phyloP scores from a whole-genome alignment of 2,888 invertebrate genomes.

The Metopia argyrocephala region DNA sequence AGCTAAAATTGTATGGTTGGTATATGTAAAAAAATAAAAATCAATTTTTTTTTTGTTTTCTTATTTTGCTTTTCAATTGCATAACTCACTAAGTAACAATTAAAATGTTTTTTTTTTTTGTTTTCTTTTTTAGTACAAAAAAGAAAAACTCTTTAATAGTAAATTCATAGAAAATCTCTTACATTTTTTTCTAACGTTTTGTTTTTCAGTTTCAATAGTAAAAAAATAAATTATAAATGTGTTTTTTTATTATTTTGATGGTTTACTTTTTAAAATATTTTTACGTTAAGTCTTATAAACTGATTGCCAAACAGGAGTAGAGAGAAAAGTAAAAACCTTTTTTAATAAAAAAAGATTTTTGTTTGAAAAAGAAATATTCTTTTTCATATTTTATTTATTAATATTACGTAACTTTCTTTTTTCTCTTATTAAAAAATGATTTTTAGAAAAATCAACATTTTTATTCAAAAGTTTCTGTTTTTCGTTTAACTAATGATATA shows the following conservation, averaged over 20 bases:
- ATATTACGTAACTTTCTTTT: neutral
- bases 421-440: constrained; percentile 37
- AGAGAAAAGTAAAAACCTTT: constrained; percentile 36
- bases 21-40: constrained; percentile 29
- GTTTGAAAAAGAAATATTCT: neutral
- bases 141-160: constrained; percentile 45
- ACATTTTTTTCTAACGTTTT: constrained; percentile 9
- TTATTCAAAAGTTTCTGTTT: constrained; percentile 52
- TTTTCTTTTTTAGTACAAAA: constrained; percentile 51
- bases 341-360: neutral
- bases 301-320: constrained; percentile 63
- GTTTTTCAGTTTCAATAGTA: constrained; percentile 40
- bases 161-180: constrained; percentile 53
- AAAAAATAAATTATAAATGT: constrained; percentile 49
- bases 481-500: constrained; percentile 11
- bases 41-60: constrained; percentile 13
- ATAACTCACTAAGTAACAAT: constrained; percentile 62
- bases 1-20: constrained; percentile 46
- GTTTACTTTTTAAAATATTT: constrained; percentile 34
- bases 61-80: constrained; percentile 43
- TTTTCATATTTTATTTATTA: neutral
- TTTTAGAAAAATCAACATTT: constrained; percentile 61
- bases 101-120: constrained; percentile 23
- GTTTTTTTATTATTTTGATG: constrained; percentile 10
- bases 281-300: constrained; percentile 59